These are phyloP conservation scores for Cryptops parisi DNA, from an alignment of 2,888 invertebrate genomes.

Conservation along the genomic window DNA sequence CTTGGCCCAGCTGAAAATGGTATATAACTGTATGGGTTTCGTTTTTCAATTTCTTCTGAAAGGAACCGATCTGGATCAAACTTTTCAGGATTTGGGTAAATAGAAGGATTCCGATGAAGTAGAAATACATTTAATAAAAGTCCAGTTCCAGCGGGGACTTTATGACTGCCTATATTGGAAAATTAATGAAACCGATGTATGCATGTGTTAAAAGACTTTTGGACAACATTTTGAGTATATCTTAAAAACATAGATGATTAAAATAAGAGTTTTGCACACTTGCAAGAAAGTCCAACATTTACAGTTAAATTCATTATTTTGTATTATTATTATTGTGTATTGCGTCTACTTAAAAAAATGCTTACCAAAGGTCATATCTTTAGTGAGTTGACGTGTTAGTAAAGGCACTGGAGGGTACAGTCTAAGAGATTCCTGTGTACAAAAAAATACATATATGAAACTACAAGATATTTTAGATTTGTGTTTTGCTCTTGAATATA, in stretches of 20 bases:
- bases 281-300: too few relatives aligned
- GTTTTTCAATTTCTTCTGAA: constrained; percentile 53
- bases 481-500: too few relatives aligned
- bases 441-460: too few relatives aligned
- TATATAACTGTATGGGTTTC: constrained; percentile 41
- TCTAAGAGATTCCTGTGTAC: background rate
- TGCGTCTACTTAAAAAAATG: background rate
- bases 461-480: too few relatives aligned
- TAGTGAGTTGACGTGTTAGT: background rate
- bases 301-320: background rate
- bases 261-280: too few relatives aligned
- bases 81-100: constrained; percentile 48
- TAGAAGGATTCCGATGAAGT: constrained; percentile 45
- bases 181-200: background rate
- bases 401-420: background rate
- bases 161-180: background rate
- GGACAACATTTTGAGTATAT: too few relatives aligned
- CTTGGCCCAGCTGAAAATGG: constrained; percentile 36
- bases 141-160: constrained; percentile 51
- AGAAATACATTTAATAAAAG: constrained; percentile 46
- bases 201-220: too few relatives aligned
- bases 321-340: background rate
- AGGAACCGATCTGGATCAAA: constrained; percentile 67
- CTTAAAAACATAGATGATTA: too few relatives aligned
- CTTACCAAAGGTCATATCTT: background rate